Base-by-base conservation (phyloP, 2,888 invertebrate genomes). In the Diaphora mendica region DNA sequence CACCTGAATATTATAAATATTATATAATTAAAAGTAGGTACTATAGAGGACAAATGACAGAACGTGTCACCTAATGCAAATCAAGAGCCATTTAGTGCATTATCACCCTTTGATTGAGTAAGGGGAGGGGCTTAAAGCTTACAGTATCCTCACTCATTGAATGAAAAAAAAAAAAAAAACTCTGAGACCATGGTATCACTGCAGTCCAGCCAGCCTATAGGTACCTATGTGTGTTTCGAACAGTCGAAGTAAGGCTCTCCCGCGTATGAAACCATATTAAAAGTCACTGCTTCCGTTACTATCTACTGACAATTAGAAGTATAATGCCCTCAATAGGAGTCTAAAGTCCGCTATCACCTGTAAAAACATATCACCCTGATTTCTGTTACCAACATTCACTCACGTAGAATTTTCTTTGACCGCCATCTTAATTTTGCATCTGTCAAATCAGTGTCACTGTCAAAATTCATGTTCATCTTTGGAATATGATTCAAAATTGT, bases 401-500 rank as follows among this genome's bases (percentile, higher is more conserved):
- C 87, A 88, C 86, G 84, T 72, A 68, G 67, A 78, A 65, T 64
- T 71, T 62, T 70, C 69, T 69, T 39, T 62, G 1, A 2, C 26
- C 80, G 82, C 88, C 84, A 87, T 85, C 70, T 78, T 83, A 39
- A 68, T 75, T 79, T 78, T 79, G 74, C 80, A 75, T 74, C 76
- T 83, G 77, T 81, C 76, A 80, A 85, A 85, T 74, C 48, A 68
- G 73, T 77, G 66, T 77, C 66, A 79, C 79, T 73, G 82, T 86
- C 81, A 78, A 73, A 69, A 74, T 81, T 77, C 5, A 15, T 26
- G 62, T 70, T 70, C 62, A 79, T 82, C 79, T 80, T 73, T 35
- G 20, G 20, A 77, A 84, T 90, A 92, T 82, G 84, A 89, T 86
- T 82, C 68, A 87, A 83, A 82, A 76, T 88, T 65, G 81, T 71